A percentile compares a stretch with the other conserved stretches of the same genome.
These are phyloP conservation scores for Sminthopsis crassicaudata DNA, from an alignment of 2,113 vertebrate genomes.

Conservation along the genomic window DNA sequence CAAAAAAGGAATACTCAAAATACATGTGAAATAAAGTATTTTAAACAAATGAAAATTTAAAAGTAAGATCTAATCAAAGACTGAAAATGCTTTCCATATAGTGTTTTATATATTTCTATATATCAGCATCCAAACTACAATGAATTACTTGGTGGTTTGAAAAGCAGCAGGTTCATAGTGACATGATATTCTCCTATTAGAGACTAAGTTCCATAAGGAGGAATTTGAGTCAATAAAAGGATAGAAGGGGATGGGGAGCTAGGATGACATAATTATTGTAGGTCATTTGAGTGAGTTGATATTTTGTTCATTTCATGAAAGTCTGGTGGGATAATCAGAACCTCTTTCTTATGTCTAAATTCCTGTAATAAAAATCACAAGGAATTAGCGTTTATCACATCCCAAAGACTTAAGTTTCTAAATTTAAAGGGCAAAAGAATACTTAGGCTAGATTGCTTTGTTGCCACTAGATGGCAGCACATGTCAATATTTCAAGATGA, in stretches of 20 bases:
- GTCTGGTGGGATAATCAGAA: not conserved
- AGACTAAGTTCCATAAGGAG: not conserved
- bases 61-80: conserved; percentile 61
- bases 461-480: conserved; percentile 83
- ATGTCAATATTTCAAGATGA: conserved; percentile 45
- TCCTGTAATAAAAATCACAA: conserved; percentile 11
- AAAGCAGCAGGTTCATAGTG: conserved; percentile 31
- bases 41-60: conserved; percentile 40
- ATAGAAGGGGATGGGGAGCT: not conserved
- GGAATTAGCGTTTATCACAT: conserved; percentile 14
- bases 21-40: not conserved
- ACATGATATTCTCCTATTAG: not conserved
- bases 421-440: conserved; percentile 18
- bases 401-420: conserved; percentile 25
- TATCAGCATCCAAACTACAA: conserved; percentile 65
- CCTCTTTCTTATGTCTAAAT: not conserved
- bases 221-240: conserved; percentile 43
- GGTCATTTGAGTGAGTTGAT: not conserved
- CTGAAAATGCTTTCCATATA: conserved; percentile 10
- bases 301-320: not conserved
- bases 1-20: conserved; percentile 68
- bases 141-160: conserved; percentile 42
- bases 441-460: not conserved
- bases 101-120: conserved; percentile 49
- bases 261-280: not conserved